These are phyloP conservation scores for Platygyra sinensis DNA, from an alignment of 64 coral and sea anemone species.

Conservation along the genomic window DNA sequence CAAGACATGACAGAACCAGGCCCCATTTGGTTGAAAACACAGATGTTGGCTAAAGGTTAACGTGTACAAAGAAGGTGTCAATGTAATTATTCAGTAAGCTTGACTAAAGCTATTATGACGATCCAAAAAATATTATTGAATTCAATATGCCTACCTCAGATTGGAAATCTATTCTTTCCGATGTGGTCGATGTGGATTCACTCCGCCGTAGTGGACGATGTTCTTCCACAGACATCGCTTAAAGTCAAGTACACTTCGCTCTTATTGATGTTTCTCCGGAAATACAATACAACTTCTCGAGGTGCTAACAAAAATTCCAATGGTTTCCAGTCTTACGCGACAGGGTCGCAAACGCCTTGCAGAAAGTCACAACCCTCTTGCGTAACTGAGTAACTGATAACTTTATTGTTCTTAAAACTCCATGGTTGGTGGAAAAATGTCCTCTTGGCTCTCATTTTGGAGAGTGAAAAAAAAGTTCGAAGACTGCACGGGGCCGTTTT, in stretches of 20 bases:
- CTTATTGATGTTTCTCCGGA: too few species aligned
- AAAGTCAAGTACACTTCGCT: too few species aligned
- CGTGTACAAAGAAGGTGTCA: not conserved
- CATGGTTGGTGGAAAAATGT: slow-evolving; percentile 45
- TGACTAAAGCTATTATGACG: too few species aligned
- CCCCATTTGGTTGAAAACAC: slow-evolving; percentile 64
- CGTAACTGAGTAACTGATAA: not conserved
- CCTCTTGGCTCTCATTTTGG: slow-evolving; percentile 75
- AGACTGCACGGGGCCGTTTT: slow-evolving; percentile 57
- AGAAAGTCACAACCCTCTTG: not conserved
- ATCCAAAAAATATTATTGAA: too few species aligned
- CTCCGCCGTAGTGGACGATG: not conserved
- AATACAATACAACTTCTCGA: too few species aligned
- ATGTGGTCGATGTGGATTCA: not conserved
- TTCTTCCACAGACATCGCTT: not conserved
- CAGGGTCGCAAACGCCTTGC: not conserved
- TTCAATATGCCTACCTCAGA: not conserved
- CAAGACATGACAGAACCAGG: slow-evolving; percentile 73
- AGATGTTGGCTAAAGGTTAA: not conserved
- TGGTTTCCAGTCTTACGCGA: not conserved
- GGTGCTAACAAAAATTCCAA: too few species aligned
- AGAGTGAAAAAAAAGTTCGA: slow-evolving; percentile 53
- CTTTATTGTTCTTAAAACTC: not conserved
- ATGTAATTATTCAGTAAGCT: too few species aligned
- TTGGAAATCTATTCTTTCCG: not conserved